Percentiles rank a stretch among this genome's conserved stretches.
Evolutionary conservation across 2,113 vertebrate species (phyloP).

Genomic region (Salvator merianae): DNA sequence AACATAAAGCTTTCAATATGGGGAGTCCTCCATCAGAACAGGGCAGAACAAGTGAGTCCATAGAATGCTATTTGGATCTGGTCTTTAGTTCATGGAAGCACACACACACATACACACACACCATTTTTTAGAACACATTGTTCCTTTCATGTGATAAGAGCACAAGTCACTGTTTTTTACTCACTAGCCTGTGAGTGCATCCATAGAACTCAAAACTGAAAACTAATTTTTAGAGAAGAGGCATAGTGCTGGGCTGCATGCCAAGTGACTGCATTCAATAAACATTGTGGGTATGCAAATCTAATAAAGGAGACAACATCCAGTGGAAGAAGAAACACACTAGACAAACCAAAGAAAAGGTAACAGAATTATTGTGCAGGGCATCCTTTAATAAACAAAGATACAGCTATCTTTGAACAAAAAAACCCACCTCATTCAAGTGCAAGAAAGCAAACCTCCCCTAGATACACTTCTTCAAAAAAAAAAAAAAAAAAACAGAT

Average conservation of each 20-base stretch:
- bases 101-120: neutral
- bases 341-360: neutral
- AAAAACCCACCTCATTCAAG: neutral
- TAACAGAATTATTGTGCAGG: neutral
- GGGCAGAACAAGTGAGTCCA: no score
- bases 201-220: neutral
- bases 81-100: neutral
- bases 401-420: neutral
- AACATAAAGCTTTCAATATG: no score
- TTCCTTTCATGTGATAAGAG: neutral
- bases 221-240: neutral
- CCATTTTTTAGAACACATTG: neutral
- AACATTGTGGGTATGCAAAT: neutral
- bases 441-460: accelerated
- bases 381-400: constrained; percentile 42
- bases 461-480: accelerated
- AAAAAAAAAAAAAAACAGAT: accelerated
- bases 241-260: neutral
- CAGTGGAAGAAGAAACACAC: neutral
- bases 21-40: no score
- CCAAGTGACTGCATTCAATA: neutral
- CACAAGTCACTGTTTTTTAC: neutral
- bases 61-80: neutral
- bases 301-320: neutral
- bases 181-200: neutral